Base-by-base conservation (phyloP, 2,113 vertebrate species). In the Cricetomys ansorgei region DNA sequence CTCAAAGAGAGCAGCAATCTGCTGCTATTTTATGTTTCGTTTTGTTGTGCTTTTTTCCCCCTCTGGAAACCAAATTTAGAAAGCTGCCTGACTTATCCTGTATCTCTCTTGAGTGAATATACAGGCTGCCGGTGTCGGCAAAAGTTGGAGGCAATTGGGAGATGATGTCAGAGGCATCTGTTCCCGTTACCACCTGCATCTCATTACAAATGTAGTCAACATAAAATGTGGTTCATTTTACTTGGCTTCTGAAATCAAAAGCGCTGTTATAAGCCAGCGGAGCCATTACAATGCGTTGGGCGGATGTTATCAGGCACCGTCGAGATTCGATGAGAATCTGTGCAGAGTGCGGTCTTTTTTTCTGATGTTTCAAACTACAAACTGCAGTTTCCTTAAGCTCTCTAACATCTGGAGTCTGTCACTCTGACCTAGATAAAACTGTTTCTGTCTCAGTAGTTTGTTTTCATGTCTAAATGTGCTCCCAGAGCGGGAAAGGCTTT, bases 101-200 rank as follows among this genome's bases (percentile, higher is more conserved):
- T 89, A 43, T 97, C 96, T 95, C 95, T 97, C 92, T 96, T 96
- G 95, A 98, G 98, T 95, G 96, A 97, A 93, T 90, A 88, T 96
- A 84, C 79, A 93, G 97, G 94, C 95, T 98, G 91, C 98, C 96
- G 96, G 95, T 97, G 91, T 98, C 96, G 97, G 97, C 93, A 96
- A 85, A 97, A 98, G 97, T 97, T 95, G 95, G 96, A 98, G 97
- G 97, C 96, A 97, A 96, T 96, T 94, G 86, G 95, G 94, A 97
- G 85, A 95, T 97, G 97, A 97, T 96, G 95, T 97, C 94, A 95
- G 93, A 98, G 85, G 95, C 96, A 97, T 98, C 97, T 97, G 94
- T 97, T 98, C 98, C 83, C 96, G 98, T 97, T 96, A 69, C 94
- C 94, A 94, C 95, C 96, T 98, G 95, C 72, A 97, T 97, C 92